These are phyloP conservation scores for Trypoxylon attenuatum DNA, from an alignment of 2,888 invertebrate genomes.

Conservation along the genomic window DNA sequence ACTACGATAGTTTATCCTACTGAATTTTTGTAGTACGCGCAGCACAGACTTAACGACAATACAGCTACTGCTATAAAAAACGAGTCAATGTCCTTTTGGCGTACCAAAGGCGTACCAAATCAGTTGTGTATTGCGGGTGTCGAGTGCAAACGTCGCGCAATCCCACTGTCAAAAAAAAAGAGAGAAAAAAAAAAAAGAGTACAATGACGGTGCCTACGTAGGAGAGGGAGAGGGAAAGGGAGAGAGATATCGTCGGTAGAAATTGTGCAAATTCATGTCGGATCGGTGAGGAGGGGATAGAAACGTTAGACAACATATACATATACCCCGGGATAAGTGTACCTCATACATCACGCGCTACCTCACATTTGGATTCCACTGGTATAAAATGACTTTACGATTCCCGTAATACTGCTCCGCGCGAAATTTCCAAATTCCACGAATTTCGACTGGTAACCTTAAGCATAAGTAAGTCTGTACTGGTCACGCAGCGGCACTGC, in stretches of 20 bases:
- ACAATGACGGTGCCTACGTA: too few relatives aligned
- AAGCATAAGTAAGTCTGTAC: too few relatives aligned
- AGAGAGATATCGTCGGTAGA: background rate
- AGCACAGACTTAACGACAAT: conserved; percentile 55
- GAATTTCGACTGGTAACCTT: too few relatives aligned
- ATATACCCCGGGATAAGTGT: background rate
- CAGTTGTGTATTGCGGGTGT: conserved; percentile 2
- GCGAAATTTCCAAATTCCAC: too few relatives aligned
- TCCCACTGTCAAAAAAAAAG: conserved; percentile 6
- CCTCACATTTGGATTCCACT: background rate
- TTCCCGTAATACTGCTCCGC: conserved; percentile 3
- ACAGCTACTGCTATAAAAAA: conserved; percentile 31
- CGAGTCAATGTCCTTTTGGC: conserved; percentile 17
- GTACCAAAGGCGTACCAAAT: conserved; percentile 12
- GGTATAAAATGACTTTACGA: background rate
- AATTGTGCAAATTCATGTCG: conserved; percentile 17
- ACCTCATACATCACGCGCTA: background rate
- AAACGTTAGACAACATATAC: too few relatives aligned
- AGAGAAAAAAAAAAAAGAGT: too few relatives aligned
- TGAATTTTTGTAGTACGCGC: conserved; percentile 52
- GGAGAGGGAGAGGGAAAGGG: too few relatives aligned
- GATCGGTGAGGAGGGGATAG: too few relatives aligned
- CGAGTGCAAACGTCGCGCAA: background rate
- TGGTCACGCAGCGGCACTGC: too few relatives aligned
- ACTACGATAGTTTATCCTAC: conserved; percentile 49